Conservation (phyloP, 2,888 invertebrate genomes). For the Lapara coniferarum region DNA sequence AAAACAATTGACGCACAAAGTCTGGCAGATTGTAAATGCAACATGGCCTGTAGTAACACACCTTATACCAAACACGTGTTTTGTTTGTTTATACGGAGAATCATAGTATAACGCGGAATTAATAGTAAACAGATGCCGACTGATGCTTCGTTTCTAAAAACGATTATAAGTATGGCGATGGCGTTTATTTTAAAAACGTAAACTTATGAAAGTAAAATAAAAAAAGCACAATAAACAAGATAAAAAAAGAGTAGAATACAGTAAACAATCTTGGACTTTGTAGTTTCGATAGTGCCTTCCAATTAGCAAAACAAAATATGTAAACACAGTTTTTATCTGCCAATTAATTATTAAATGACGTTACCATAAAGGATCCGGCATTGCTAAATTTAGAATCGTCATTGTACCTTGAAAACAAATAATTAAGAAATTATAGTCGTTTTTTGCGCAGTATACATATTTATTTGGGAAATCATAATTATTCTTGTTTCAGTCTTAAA, state of each 20-base stretch:
- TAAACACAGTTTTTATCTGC: constrained; percentile 43
- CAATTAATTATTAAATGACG: constrained; percentile 36
- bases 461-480: constrained; percentile 25
- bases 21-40: constrained; percentile 61
- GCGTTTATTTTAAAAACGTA: neutral
- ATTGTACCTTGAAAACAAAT: constrained; percentile 6
- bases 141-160: neutral
- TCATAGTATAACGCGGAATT: neutral
- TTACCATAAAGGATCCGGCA: constrained; percentile 34
- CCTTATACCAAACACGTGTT: constrained; percentile 35
- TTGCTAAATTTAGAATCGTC: constrained; percentile 31
- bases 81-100: constrained; percentile 29
- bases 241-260: constrained; percentile 32
- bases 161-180: neutral
- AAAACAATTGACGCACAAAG: constrained; percentile 80
- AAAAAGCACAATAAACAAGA: constrained; percentile 1
- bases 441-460: neutral
- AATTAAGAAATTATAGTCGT: neutral
- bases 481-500: constrained; percentile 40
- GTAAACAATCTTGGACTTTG: constrained; percentile 54
- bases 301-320: constrained; percentile 47
- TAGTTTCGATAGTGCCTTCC: constrained; percentile 47
- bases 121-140: neutral
- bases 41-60: constrained; percentile 35
- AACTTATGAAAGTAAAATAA: constrained; percentile 23